Percentiles rank a stretch among this genome's conserved stretches.
Evolutionary conservation across 2,888 invertebrate species (phyloP).

Genomic region (Agrypnus murinus): DNA sequence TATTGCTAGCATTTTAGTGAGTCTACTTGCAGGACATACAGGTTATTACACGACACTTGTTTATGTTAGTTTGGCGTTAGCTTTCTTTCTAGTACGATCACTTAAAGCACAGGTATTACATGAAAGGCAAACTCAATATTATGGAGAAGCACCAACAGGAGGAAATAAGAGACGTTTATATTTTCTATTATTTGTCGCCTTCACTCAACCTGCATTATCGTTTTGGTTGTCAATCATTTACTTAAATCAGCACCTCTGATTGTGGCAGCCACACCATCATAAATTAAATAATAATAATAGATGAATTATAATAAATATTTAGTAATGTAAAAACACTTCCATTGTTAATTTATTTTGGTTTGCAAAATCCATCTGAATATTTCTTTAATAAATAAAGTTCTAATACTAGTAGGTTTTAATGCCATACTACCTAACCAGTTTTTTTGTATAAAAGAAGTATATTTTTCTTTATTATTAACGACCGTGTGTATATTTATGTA

Average conservation of each 20-base stretch:
- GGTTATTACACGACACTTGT: conserved; percentile 87
- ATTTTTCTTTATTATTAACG: no score
- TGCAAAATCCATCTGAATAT: neutral
- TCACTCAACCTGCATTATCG: conserved; percentile 92
- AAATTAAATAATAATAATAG: neutral
- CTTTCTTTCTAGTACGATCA: conserved; percentile 93
- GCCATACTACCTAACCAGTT: neutral
- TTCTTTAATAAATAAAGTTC: neutral
- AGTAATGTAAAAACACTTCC: conserved; percentile 13
- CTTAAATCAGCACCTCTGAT: conserved; percentile 64
- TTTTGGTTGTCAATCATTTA: conserved; percentile 96
- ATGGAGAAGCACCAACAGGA: conserved; percentile 67
- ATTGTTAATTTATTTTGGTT: conserved; percentile 17
- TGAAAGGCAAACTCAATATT: conserved; percentile 71
- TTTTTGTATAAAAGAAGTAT: conserved; percentile 6
- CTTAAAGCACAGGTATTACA: conserved; percentile 90
- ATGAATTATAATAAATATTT: neutral
- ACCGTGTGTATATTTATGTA: no score
- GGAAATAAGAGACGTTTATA: conserved; percentile 93
- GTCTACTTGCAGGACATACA: conserved; percentile 81
- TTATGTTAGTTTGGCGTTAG: conserved; percentile 89
- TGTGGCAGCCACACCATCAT: conserved; percentile 2
- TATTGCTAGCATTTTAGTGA: conserved; percentile 82
- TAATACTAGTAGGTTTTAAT: neutral
- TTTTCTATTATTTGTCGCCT: conserved; percentile 91